Evolutionary conservation across 2,113 vertebrate species (phyloP), one percentile per base, ranked within the genome.

Genomic region (Chamaetylas fuelleborni): DNA sequence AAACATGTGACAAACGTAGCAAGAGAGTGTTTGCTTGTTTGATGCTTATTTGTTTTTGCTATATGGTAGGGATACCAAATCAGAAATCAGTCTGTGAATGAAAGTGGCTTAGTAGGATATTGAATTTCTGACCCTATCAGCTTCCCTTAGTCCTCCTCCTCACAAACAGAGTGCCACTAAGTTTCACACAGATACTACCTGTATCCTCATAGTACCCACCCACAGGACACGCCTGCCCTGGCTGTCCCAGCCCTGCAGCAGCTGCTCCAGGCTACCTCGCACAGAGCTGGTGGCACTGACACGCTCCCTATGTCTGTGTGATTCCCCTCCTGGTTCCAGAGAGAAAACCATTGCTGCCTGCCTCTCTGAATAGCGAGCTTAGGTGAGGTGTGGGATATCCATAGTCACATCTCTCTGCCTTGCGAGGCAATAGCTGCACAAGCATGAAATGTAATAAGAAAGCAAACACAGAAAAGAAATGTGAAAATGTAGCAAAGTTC

Each of bases 341-440:
- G 71, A 81, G 91, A 88, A 90, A 65, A 10, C 80, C 65, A 50
- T 23, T 87, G 50, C 73, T 82, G 86, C 82, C 92, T 93, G 71
- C 81, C 79, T 93, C 48, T 74, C 88, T 85, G 74, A 76, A 92
- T 16, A 88, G 88, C 22, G 7, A 91, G 88, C 88, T 95, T 87
- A 95, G 90, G 88, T 91, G 53, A 94, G 92, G 53, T 92, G 73
- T 90, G 82, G 76, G 88, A 92, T 34, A 28, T 29, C 86, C 77
- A 47, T 71, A 86, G 73, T 90, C 96, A 67, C 94, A 89, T 69
- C 93, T 96, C 85, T 92, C 95, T 84, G 78, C 83, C 72, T 83
- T 82, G 82, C 4, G 22, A 79, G 81, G 91, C 91, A 89, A 96
- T 72, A 95, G 93, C 86, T 96, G 87, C 86, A 84, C 74, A 90